Evolutionary conservation across 2,888 invertebrate species (phyloP).

Genomic region (Aplocera efformata): DNA sequence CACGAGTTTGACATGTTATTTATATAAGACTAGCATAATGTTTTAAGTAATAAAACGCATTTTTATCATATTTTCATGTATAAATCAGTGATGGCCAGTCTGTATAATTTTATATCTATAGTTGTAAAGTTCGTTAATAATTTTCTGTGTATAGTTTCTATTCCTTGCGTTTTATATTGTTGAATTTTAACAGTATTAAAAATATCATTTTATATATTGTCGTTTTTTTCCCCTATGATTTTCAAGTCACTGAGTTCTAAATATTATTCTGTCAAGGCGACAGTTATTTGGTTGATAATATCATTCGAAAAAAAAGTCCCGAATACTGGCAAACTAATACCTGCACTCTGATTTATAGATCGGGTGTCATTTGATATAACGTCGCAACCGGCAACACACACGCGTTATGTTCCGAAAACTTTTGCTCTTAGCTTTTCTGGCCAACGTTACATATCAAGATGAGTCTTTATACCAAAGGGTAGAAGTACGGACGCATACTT

Average conservation of each 20-base stretch:
- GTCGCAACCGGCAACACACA: conserved; percentile 3
- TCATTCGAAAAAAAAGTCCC: no score
- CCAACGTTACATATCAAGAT: conserved; percentile 6
- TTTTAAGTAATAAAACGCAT: conserved; percentile 44
- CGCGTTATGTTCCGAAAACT: conserved; percentile 11
- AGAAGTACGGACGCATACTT: conserved; percentile 20
- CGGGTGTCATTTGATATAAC: conserved; percentile 6
- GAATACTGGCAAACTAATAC: not conserved
- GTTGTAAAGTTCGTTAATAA: conserved; percentile 44
- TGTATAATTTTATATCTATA: conserved; percentile 24
- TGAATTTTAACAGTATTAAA: conserved; percentile 79
- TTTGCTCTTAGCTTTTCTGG: conserved; percentile 8
- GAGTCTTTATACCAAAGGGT: conserved; percentile 12
- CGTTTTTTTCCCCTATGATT: conserved; percentile 1
- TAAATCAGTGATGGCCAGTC: conserved; percentile 27
- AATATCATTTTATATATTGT: conserved; percentile 33
- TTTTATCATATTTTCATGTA: conserved; percentile 29
- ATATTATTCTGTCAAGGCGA: no score
- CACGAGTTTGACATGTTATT: conserved; percentile 9
- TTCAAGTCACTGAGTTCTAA: no score
- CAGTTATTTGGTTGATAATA: no score
- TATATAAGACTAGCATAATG: no score
- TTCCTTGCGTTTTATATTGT: conserved; percentile 71
- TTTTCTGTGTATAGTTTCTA: conserved; percentile 62
- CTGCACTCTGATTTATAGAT: conserved; percentile 1